Base-by-base conservation (phyloP, 2,113 vertebrate species). In the Scalopus aquaticus region DNA sequence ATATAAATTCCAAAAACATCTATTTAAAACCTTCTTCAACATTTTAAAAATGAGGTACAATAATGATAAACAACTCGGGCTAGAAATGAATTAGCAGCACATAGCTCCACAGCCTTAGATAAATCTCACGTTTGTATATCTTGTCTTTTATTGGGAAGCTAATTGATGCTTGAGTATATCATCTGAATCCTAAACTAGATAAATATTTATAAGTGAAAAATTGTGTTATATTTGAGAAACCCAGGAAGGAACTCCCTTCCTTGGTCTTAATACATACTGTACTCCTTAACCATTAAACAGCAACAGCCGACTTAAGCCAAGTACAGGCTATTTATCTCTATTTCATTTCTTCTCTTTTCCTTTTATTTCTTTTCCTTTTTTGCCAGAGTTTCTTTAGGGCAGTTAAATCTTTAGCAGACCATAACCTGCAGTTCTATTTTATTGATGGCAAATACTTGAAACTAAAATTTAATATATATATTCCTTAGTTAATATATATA, bases 11-110 rank as follows among this genome's bases (percentile, higher is more conserved):
- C 3, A 88, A 91, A 85, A 94, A 15, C 28, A 91, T 94, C 28
- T 83, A 5, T 97, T 92, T 85, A 81, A 89, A 94, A 79, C 8
- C n/a, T n/a, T 89, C 79, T 82, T 97, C 93, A 32, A 0, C 62
- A 82, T 9, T 96, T 96, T 49, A 91, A 97, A 97, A 97, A 94
- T 67, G 37, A 96, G 49, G 5, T 91, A 72, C 30, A 96, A 60
- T 92, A 96, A 80, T 89, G 32, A 96, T 88, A 90, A 97, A 95
- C 46, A 97, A 67, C 73, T 97, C 96, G 69, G 91, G 42, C 60
- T 73, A 80, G 73, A 39, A 96, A 74, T 79, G 78, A 26, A 58
- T 95, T 92, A 93, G 32, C 32, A 72, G 5, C 6, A 86, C 83
- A 74, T 2, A 96, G 5, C 37, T 96, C 17, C 6, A 92, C 20